These are phyloP conservation scores for Odontamblyopus lacepedii DNA, from an alignment of 2,797 vertebrate genomes.

Conservation along the genomic window DNA sequence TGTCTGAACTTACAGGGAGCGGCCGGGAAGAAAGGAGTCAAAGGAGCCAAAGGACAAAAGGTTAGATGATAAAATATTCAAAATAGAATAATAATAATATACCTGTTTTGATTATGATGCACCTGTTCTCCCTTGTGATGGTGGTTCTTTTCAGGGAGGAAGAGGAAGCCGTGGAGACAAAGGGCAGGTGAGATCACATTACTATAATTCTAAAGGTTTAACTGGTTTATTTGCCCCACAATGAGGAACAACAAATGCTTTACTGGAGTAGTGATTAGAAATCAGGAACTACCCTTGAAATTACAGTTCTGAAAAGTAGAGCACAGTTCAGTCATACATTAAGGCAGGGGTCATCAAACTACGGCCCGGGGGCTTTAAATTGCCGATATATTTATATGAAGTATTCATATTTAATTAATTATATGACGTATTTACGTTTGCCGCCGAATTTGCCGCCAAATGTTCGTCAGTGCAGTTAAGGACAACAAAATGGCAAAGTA, in stretches of 20 bases:
- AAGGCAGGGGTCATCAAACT: too few relatives aligned
- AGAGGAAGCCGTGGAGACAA: conserved; percentile 74
- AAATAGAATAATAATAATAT: neutral
- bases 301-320: too few relatives aligned
- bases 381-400: too few relatives aligned
- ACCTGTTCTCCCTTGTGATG: conserved; percentile 7
- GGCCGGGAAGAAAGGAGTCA: conserved; percentile 62
- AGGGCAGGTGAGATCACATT: conserved; percentile 72
- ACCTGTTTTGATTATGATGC: conserved; percentile 14
- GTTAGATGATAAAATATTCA: conserved; percentile 44
- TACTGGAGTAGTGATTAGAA: neutral
- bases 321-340: too few relatives aligned
- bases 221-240: neutral
- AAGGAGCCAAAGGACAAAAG: conserved; percentile 73
- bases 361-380: too few relatives aligned
- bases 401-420: too few relatives aligned
- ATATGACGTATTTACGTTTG: too few relatives aligned
- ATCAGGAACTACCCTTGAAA: too few relatives aligned
- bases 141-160: conserved; percentile 60
- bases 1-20: conserved; percentile 59
- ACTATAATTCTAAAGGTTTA: neutral
- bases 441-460: too few relatives aligned
- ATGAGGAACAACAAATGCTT: neutral
- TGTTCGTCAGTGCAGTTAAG: too few relatives aligned
- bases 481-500: too few relatives aligned